These are phyloP conservation scores for Cossypha heuglini DNA, from an alignment of 2,797 vertebrate genomes.

Conservation along the genomic window DNA sequence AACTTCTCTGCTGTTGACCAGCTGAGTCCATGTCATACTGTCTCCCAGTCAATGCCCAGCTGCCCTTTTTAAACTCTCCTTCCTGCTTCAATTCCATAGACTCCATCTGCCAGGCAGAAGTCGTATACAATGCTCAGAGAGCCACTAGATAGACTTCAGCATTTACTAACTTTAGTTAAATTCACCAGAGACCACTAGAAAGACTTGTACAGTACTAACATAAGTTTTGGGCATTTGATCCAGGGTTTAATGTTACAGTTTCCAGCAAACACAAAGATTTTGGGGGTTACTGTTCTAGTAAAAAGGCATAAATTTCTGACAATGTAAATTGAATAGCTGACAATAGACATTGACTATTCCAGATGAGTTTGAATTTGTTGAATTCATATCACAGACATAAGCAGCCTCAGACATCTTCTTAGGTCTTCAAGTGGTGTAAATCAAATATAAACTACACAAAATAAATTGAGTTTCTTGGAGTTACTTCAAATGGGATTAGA, in stretches of 20 bases:
- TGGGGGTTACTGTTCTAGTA: not conserved
- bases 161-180: conserved; percentile 8
- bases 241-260: not conserved
- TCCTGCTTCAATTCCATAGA: not conserved
- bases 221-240: not conserved
- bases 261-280: not conserved
- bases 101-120: not conserved
- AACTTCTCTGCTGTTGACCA: not conserved
- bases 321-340: not conserved
- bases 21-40: not conserved
- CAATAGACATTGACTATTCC: not conserved
- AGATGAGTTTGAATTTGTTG: not conserved
- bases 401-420: not conserved
- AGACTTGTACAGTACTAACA: not conserved
- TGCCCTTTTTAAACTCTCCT: not conserved
- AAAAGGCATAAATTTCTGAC: not conserved
- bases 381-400: not conserved
- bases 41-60: not conserved
- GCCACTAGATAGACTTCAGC: not conserved
- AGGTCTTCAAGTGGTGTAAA: not conserved
- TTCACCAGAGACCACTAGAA: not conserved
- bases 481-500: not conserved
- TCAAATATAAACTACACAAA: not conserved
- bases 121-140: not conserved
- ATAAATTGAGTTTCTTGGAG: not conserved